Base-by-base conservation (phyloP, 2,797 vertebrate genomes). In the Ctenochaetus hawaiiensis region DNA sequence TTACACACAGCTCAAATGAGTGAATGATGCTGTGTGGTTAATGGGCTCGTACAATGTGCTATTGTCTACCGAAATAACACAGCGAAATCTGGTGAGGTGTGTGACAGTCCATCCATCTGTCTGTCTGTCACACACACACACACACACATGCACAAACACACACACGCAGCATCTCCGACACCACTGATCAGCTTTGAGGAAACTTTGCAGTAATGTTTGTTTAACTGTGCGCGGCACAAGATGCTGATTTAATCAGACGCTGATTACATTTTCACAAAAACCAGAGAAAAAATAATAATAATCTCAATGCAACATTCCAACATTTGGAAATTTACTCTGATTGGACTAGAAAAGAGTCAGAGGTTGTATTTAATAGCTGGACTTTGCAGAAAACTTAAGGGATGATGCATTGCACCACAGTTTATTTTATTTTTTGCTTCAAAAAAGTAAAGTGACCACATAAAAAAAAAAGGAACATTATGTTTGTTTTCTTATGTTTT, bases 1-100 rank as follows among this genome's bases (percentile, higher is more conserved):
- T 81, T 79, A 83, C 85, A 80, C 84, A 56, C 75, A 59, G 82
- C 75, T 34, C 4, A 22, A 68, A 81, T 18, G 89, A 85, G 87
- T 77, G 73, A 87, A 80, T 62, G 72, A 75, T 43, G 79, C 74
- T 64, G 85, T 17, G 82, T 59, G 78, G 61, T 88, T 86, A 90
- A 90, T 90, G 81, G 87, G 61, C 78, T 87, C 41, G 9, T 67
- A 61, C 85, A 78, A 89, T 72, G 78, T 81, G 79, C 70, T 59
- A 72, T 61, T 84, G 84, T 89, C 77, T 82, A 83, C 79, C 72
- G 80, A 77, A 82, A 85, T 26, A 85, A 78, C 71, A 70, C 72
- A 57, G 72, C 68, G 62, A 83, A 80, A 78, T 87, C 58, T 77
- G 79, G 49, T 49, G 80, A 87, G 75, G 78, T 81, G 77, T 53